These are phyloP conservation scores for Echinarachnius parma DNA, from an alignment of 53 echinoderm and acorn worm species.

Conservation along the genomic window DNA sequence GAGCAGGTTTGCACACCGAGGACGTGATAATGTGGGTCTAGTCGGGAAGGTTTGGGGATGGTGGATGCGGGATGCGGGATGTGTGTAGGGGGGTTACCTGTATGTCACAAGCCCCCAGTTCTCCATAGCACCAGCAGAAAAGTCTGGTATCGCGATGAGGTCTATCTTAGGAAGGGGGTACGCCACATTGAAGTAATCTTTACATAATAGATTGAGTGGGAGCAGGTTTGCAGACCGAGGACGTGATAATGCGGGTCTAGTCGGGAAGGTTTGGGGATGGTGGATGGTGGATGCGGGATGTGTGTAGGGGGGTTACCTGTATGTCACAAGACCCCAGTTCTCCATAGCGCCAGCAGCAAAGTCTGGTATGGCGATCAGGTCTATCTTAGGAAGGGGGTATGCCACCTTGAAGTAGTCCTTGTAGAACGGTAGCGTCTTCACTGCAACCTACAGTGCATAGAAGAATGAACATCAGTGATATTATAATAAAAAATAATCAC, in stretches of 20 bases:
- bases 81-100: too few relatives aligned
- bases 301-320: too few relatives aligned
- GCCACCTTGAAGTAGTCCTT: constrained; percentile 93
- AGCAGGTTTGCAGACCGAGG: too few relatives aligned
- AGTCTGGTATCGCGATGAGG: constrained; percentile 97
- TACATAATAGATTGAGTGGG: constrained; percentile 98
- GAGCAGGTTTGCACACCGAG: too few relatives aligned
- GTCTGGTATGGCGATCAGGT: constrained; percentile 97
- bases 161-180: constrained; percentile 98
- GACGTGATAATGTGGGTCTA: too few relatives aligned
- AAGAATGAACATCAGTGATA: too few relatives aligned
- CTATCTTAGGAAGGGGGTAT: constrained; percentile 98
- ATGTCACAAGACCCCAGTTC: constrained; percentile 99
- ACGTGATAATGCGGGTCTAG: too few relatives aligned
- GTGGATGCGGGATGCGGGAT: too few relatives aligned
- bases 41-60: too few relatives aligned
- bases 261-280: too few relatives aligned
- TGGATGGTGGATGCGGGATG: too few relatives aligned
- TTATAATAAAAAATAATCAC: too few relatives aligned
- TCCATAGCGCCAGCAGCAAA: constrained; percentile 99
- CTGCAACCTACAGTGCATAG: constrained; percentile 73
- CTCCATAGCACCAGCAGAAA: constrained; percentile 99
- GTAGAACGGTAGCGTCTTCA: constrained; percentile 95
- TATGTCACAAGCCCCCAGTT: constrained; percentile 99
- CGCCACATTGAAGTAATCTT: constrained; percentile 95